Base-by-base conservation (phyloP, 2,113 vertebrate species). In the Chunga burmeisteri region DNA sequence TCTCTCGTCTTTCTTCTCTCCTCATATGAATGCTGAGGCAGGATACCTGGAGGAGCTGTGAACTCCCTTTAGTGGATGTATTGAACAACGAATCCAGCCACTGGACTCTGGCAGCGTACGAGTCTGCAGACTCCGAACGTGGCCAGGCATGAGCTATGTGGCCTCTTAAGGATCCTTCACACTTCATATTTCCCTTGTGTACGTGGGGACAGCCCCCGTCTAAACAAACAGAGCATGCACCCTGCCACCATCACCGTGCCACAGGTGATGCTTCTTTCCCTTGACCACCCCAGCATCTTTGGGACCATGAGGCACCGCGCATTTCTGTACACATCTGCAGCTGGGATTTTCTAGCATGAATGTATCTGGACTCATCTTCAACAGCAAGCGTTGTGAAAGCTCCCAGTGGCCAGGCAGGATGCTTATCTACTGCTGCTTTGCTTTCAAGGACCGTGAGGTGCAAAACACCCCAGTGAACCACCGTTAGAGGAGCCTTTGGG, bases 21-120 rank as follows among this genome's bases (percentile, higher is more conserved):
- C 25, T 22, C 42, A 40, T 25, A 66, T 6, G 8, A 42, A 55
- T 1, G 2, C 20, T 40, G 14, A 67, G 19, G 32, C 40, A 59
- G 50, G 63, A 58, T 21, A 46, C 16, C 50, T 36, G 52, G 17
- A 59, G 38, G 11, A 67, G 11, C 58, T 77, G 11, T 38, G 27
- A 77, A 52, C 23, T 65, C 27, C 16, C 23, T 50, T 56, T 38
- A 20, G 13, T 21, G n/a, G 14, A 56, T 22, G 13, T 17, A 27
- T 0, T 22, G 17, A 72, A 25, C 11, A 79, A 21, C 47, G 55
- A 49, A 13, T 47, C 23, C 44, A 36, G 1, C 16, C 44, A 8
- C 8, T 0, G 2, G 6, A 19, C 42, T 58, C 17, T 18, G 17
- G 32, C 38, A 58, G 11, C 7, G 2, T 32, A 32, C 1, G 1